phyloP scores from a whole-genome alignment of 35 echinoderm and acorn worm genomes.

The Lytechinus variegatus region DNA sequence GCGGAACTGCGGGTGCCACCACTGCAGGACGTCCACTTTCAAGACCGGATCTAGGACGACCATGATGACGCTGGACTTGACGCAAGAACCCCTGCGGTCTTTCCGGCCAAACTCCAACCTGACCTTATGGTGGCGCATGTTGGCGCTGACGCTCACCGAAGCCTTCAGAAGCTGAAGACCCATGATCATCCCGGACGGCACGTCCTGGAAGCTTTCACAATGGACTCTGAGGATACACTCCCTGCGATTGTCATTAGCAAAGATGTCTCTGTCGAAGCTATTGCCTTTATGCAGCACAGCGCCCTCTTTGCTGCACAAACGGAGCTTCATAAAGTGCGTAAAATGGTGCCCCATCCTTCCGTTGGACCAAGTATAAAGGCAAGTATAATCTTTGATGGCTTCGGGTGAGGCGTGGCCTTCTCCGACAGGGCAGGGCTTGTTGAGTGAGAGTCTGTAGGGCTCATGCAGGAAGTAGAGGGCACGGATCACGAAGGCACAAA shows the following conservation, averaged over 20 bases:
- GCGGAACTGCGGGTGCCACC: conserved; percentile 58
- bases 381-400: conserved; percentile 4
- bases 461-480: conserved; percentile 34
- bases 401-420: conserved; percentile 42
- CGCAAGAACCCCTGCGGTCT: background rate
- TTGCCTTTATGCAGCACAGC: background rate
- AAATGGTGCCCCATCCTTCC: conserved; percentile 42
- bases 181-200: conserved; percentile 50
- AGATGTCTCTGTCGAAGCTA: background rate
- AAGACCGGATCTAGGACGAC: conserved; percentile 48
- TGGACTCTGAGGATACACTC: conserved; percentile 35
- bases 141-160: conserved; percentile 40
- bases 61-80: background rate
- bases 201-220: conserved; percentile 47
- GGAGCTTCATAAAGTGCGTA: conserved; percentile 49
- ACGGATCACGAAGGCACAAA: conserved; percentile 43
- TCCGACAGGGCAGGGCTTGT: background rate
- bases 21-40: conserved; percentile 31
- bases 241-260: background rate
- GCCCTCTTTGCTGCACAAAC: background rate
- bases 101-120: conserved; percentile 33
- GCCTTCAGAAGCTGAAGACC: conserved; percentile 17
- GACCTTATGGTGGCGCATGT: conserved; percentile 46
- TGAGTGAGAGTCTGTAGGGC: background rate
- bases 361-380: conserved; percentile 54